These are phyloP conservation scores for Botia almorhae DNA, from an alignment of 2,797 vertebrate genomes.

Conservation along the genomic window DNA sequence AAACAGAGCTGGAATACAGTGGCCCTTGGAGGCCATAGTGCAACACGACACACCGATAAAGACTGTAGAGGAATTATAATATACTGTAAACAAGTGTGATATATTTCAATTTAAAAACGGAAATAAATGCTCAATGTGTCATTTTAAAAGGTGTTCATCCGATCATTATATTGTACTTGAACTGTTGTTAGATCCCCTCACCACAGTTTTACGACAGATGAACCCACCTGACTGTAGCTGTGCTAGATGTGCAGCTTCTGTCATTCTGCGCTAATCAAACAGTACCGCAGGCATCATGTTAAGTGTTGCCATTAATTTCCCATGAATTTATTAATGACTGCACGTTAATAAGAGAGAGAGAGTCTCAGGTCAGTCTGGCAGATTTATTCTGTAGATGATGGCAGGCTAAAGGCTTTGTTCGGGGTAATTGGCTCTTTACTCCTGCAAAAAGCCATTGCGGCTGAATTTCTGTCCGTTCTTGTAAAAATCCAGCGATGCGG, in stretches of 20 bases:
- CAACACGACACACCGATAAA: no score
- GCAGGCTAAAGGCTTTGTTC: slow-evolving; percentile 38
- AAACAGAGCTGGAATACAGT: no score
- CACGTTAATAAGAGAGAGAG: neutral
- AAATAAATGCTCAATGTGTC: neutral
- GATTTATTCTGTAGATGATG: slow-evolving; percentile 44
- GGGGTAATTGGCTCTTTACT: slow-evolving; percentile 49
- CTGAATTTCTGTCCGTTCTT: slow-evolving; percentile 40
- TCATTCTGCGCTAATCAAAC: slow-evolving; percentile 66
- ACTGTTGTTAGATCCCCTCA: neutral
- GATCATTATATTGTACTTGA: neutral
- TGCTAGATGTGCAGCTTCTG: slow-evolving; percentile 59
- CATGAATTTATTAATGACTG: slow-evolving; percentile 62
- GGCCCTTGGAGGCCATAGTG: no score
- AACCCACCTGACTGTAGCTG: slow-evolving; percentile 50
- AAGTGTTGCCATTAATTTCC: slow-evolving; percentile 66
- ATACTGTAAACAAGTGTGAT: no score
- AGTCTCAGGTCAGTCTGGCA: slow-evolving; percentile 48
- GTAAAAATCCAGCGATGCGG: slow-evolving; percentile 34
- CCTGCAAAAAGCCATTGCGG: slow-evolving; percentile 32
- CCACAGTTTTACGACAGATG: slow-evolving; percentile 14
- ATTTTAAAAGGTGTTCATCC: neutral
- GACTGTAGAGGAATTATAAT: no score
- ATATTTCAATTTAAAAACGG: neutral
- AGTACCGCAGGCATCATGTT: slow-evolving; percentile 62